Conservation (phyloP, 37 sponge, comb jelly and placozoan genomes). For the Cladorhizidae sp. region DNA sequence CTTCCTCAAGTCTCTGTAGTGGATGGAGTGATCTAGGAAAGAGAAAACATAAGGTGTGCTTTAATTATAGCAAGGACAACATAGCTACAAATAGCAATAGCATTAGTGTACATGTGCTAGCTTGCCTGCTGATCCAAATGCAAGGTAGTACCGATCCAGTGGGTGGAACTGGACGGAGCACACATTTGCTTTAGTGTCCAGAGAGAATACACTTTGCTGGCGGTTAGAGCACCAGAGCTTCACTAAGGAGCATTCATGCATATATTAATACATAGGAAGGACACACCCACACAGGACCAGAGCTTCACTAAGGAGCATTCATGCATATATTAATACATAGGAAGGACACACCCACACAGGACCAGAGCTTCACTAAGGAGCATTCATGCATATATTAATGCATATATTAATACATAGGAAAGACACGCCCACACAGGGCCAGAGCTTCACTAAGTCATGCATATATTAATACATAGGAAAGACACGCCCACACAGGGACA, state of each 20-base stretch:
- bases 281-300: too few relatives aligned
- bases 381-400: too few relatives aligned
- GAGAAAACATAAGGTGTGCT: background rate
- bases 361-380: too few relatives aligned
- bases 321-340: too few relatives aligned
- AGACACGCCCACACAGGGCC: too few relatives aligned
- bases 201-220: conserved; percentile 36
- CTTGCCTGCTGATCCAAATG: conserved; percentile 87
- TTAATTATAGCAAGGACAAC: background rate
- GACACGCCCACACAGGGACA: too few relatives aligned
- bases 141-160: conserved; percentile 36
- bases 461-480: too few relatives aligned
- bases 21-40: conserved; percentile 79
- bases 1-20: conserved; percentile 69
- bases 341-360: too few relatives aligned
- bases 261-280: too few relatives aligned
- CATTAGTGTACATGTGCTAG: background rate
- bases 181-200: conserved; percentile 71
- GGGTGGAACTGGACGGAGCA: conserved; percentile 86
- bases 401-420: too few relatives aligned
- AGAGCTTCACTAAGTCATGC: too few relatives aligned
- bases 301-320: too few relatives aligned
- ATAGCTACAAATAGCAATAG: background rate
- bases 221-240: conserved; percentile 70
- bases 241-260: conserved; percentile 19